A percentile compares a stretch with the other conserved stretches of the same genome.
These are phyloP conservation scores for Petrocephalus zakoni DNA, from an alignment of 2,113 vertebrate species.

Conservation along the genomic window DNA sequence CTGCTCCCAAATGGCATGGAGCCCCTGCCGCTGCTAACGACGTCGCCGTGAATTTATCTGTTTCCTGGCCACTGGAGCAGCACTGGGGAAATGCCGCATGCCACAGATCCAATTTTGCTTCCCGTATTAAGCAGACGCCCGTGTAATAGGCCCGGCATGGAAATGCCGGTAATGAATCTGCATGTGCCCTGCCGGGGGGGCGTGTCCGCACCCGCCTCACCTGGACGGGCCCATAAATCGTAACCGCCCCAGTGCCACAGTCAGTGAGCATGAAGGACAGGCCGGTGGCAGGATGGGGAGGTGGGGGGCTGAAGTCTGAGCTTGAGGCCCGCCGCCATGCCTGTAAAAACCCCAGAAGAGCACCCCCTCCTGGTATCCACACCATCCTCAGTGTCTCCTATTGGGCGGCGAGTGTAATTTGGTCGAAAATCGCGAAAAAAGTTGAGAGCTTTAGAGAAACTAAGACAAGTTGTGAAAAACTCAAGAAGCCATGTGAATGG, in stretches of 20 bases:
- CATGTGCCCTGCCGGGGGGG: conserved; percentile 28
- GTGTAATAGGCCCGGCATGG: conserved; percentile 43
- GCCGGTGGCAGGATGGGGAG: neutral
- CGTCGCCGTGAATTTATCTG: conserved; percentile 39
- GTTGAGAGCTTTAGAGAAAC: neutral
- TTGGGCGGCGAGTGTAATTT: neutral
- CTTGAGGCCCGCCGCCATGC: neutral
- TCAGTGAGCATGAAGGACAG: conserved; percentile 67
- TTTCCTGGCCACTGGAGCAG: conserved; percentile 35
- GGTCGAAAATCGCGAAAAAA: neutral
- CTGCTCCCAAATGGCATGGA: conserved; percentile 17
- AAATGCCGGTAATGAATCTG: conserved; percentile 59
- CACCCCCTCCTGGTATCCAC: neutral
- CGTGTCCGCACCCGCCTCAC: conserved; percentile 63
- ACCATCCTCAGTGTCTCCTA: neutral
- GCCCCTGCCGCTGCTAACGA: conserved; percentile 24
- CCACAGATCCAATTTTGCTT: conserved; percentile 46
- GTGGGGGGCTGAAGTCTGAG: neutral
- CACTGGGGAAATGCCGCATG: conserved; percentile 41
- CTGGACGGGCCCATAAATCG: conserved; percentile 65
- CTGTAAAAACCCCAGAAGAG: neutral
- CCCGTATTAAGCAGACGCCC: conserved; percentile 44
- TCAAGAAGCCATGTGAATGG: neutral
- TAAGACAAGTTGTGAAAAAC: neutral
- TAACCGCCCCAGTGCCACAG: conserved; percentile 44